Percentiles rank a stretch among this genome's conserved stretches.
Conservation (phyloP, 1,140 invertebrate genomes). For the Meteorus sp. region DNA sequence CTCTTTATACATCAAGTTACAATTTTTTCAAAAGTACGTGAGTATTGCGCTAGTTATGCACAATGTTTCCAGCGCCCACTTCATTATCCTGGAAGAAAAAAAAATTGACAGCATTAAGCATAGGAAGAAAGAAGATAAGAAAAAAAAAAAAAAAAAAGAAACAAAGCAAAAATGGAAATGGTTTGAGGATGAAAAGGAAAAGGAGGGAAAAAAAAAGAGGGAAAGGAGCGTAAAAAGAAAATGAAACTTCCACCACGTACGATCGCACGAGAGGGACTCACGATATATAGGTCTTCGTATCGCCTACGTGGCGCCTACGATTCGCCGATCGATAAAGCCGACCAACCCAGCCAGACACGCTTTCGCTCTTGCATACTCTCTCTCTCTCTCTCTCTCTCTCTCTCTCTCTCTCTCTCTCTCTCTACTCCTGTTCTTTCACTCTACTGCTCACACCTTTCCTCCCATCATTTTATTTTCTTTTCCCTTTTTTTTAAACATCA, state of each 20-base stretch:
- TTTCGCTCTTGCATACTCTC: conserved; percentile 19
- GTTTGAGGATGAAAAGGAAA: not conserved
- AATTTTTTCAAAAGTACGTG: too few species aligned
- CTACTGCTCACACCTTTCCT: not conserved
- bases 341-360: conserved; percentile 26
- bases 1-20: too few species aligned
- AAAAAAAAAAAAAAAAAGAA: not conserved
- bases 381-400: not conserved
- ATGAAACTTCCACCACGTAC: conserved; percentile 15
- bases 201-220: not conserved
- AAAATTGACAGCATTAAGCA: too few species aligned
- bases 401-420: conserved; percentile 2
- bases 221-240: conserved; percentile 22
- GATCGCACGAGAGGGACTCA: conserved; percentile 21
- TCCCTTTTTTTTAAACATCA: not conserved
- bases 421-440: not conserved
- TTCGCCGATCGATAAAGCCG: conserved; percentile 29
- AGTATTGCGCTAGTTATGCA: too few species aligned
- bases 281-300: conserved; percentile 29
- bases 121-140: too few species aligned
- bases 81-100: too few species aligned
- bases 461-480: not conserved
- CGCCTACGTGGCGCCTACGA: conserved; percentile 29
- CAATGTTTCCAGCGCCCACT: too few species aligned
- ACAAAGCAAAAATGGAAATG: too few species aligned